A percentile compares a stretch with the other conserved stretches of the same genome.
Conservation (phyloP, 2,113 vertebrate genomes). For the Hemiprocne comata region DNA sequence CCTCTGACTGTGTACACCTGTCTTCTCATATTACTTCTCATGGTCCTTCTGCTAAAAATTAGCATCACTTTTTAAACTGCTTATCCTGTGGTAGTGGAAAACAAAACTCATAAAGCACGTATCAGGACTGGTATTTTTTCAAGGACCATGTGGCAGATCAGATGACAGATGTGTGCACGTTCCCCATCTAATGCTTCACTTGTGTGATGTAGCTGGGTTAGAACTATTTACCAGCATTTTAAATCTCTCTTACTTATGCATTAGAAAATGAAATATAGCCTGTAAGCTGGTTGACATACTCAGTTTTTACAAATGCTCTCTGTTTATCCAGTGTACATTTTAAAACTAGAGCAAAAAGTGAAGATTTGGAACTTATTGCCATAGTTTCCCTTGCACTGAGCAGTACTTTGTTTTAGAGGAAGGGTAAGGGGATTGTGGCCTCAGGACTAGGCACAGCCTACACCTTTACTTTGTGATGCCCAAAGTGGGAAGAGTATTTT, state of each 20-base stretch:
- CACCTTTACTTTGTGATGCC: neutral
- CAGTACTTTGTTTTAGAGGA: neutral
- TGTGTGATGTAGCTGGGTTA: conserved; percentile 19
- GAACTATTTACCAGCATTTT: conserved; percentile 24
- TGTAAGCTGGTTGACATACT: conserved; percentile 6
- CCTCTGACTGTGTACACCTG: neutral
- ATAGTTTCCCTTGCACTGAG: neutral
- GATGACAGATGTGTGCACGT: neutral
- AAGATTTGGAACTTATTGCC: neutral
- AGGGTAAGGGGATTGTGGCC: neutral
- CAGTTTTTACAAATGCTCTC: neutral
- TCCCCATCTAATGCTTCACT: neutral
- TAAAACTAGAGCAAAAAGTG: neutral
- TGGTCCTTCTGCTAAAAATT: neutral
- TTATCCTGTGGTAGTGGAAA: neutral
- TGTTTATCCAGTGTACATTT: neutral
- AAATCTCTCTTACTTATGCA: conserved; percentile 44
- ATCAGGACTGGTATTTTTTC: neutral
- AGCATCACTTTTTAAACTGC: conserved; percentile 14
- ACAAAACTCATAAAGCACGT: neutral
- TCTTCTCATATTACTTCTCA: neutral
- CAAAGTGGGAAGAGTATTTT: neutral
- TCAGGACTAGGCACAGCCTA: neutral
- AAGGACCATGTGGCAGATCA: conserved; percentile 5
- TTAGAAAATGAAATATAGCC: conserved; percentile 37